Conservation (phyloP, 2,113 vertebrate genomes). For the Ammodytes dubius region DNA sequence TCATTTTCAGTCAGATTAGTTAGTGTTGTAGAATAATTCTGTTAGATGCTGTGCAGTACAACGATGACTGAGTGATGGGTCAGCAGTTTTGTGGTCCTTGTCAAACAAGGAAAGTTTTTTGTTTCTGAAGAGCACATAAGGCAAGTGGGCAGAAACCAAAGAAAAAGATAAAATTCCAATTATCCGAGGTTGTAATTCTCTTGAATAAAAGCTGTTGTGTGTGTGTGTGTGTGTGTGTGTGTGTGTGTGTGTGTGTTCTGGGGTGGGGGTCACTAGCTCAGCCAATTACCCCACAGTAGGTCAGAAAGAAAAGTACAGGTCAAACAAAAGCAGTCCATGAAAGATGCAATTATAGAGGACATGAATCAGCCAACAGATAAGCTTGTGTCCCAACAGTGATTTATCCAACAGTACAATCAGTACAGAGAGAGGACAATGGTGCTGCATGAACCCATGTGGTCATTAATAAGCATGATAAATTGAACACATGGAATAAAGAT, state of each 20-base stretch:
- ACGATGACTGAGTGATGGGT: conserved; percentile 6
- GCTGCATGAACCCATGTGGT: not conserved
- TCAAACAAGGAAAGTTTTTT: conserved; percentile 51
- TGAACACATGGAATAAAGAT: conserved; percentile 5
- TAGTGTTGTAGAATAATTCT: conserved; percentile 40
- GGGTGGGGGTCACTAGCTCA: conserved; percentile 68
- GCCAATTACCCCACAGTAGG: conserved; percentile 78
- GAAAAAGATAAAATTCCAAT: conserved; percentile 63
- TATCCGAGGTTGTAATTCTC: conserved; percentile 70
- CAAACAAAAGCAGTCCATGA: conserved; percentile 73
- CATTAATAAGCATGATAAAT: conserved; percentile 22
- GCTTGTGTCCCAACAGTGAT: conserved; percentile 41
- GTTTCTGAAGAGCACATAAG: conserved; percentile 34
- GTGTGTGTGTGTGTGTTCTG: conserved; percentile 66
- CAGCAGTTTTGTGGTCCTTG: conserved; percentile 37
- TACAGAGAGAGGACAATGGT: not conserved
- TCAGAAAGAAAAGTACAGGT: conserved; percentile 60
- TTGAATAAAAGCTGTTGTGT: conserved; percentile 54
- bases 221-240: conserved; percentile 59
- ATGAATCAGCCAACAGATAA: conserved; percentile 50
- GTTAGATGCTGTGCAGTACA: not conserved
- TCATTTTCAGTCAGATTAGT: conserved; percentile 58
- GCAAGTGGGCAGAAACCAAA: conserved; percentile 43
- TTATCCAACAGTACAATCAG: conserved; percentile 11
- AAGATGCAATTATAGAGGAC: conserved; percentile 71